phyloP scores from a whole-genome alignment of 23 tunicate genomes.

The Aplidium turbinatum region DNA sequence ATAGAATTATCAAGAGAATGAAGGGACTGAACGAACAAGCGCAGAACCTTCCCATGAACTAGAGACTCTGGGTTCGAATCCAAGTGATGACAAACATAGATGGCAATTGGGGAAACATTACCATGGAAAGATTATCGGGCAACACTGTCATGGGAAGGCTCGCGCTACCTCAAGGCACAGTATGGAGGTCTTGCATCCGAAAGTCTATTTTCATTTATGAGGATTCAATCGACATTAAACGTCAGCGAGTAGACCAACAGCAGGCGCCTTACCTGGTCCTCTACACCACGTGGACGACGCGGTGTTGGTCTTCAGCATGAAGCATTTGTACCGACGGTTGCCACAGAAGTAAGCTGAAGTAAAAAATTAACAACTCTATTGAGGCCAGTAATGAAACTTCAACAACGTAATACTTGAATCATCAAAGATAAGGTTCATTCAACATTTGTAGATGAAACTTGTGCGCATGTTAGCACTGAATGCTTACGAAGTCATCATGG shows the following conservation, averaged over 20 bases:
- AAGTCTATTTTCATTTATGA: background rate
- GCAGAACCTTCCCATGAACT: too few species aligned
- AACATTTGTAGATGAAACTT: too few species aligned
- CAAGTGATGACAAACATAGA: too few species aligned
- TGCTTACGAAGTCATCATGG: too few species aligned
- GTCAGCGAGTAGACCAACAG: too few species aligned
- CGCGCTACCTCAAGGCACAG: background rate
- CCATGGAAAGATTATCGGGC: too few species aligned
- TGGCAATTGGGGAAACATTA: too few species aligned
- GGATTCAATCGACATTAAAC: background rate
- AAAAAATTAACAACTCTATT: background rate
- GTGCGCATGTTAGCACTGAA: too few species aligned
- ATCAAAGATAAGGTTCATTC: background rate
- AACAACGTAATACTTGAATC: background rate
- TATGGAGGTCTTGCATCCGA: background rate
- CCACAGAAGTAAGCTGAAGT: constrained; percentile 77
- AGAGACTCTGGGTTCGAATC: too few species aligned
- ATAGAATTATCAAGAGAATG: too few species aligned
- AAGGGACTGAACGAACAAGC: too few species aligned
- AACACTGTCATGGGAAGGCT: too few species aligned
- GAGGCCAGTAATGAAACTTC: background rate
- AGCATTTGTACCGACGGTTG: constrained; percentile 39
- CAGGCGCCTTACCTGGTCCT: constrained; percentile 46
- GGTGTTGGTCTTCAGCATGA: constrained; percentile 63
- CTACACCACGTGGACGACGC: constrained; percentile 80